Conservation (phyloP, 2,797 vertebrate species). For the Xerus rutilus region DNA sequence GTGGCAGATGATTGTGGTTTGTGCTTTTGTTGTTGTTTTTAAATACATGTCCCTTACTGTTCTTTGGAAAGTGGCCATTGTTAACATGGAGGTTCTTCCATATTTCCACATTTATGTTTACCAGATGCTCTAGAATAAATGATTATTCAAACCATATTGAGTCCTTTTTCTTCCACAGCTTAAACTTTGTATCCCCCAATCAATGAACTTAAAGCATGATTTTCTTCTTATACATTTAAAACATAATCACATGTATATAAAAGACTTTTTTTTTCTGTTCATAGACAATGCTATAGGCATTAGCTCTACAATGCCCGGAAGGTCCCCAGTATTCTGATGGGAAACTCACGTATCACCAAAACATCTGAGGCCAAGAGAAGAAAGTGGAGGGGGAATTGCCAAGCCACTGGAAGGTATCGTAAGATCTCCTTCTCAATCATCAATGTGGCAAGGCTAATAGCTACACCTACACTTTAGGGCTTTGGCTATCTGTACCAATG, state of each 20-base stretch:
- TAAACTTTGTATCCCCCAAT: slow-evolving; percentile 47
- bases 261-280: not conserved
- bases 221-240: slow-evolving; percentile 56
- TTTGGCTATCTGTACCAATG: not conserved
- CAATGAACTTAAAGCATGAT: slow-evolving; percentile 14
- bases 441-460: not conserved
- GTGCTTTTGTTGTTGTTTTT: slow-evolving; percentile 42
- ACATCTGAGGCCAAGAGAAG: not conserved
- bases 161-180: slow-evolving; percentile 48
- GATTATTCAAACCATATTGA: slow-evolving; percentile 77
- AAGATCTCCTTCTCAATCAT: not conserved
- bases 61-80: slow-evolving; percentile 76
- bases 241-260: not conserved
- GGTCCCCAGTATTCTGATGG: not conserved
- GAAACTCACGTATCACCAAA: not conserved
- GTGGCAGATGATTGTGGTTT: slow-evolving; percentile 56
- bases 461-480: not conserved
- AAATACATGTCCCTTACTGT: slow-evolving; percentile 68
- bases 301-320: not conserved
- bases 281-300: not conserved
- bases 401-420: not conserved
- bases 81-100: slow-evolving; percentile 66
- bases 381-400: not conserved
- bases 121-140: slow-evolving; percentile 77
- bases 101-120: slow-evolving; percentile 74